phyloP scores from a whole-genome alignment of 2,113 vertebrate genomes.

The Zosterops japonicus region DNA sequence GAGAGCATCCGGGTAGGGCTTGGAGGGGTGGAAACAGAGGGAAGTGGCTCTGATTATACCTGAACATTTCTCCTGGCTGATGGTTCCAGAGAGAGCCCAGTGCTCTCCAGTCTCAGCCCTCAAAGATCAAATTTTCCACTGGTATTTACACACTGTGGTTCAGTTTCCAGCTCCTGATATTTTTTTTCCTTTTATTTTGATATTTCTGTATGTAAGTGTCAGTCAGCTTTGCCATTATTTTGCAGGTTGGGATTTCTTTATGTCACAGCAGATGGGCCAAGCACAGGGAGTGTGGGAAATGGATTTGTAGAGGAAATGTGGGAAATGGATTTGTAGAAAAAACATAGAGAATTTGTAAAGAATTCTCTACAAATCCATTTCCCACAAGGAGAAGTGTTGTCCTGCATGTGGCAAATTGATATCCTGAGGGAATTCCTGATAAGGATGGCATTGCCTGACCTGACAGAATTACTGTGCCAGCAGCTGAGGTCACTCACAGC shows the following conservation, averaged over 20 bases:
- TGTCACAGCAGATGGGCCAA: background rate
- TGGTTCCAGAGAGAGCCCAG: background rate
- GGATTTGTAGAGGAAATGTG: too few species aligned
- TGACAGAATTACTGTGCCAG: background rate
- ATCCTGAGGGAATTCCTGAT: background rate
- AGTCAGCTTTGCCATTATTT: background rate
- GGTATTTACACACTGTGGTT: background rate
- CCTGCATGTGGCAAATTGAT: background rate
- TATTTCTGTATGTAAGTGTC: background rate
- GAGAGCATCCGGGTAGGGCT: slow-evolving; percentile 91
- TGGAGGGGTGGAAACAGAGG: background rate
- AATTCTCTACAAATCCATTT: too few species aligned
- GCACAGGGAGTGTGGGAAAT: background rate
- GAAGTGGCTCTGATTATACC: background rate
- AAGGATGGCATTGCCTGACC: background rate
- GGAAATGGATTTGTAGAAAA: too few species aligned
- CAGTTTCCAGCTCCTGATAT: background rate
- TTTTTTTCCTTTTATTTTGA: background rate
- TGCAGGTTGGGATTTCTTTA: background rate
- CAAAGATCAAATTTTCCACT: background rate
- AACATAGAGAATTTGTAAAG: too few species aligned
- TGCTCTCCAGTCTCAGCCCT: background rate
- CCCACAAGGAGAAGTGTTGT: background rate
- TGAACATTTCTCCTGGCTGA: background rate
- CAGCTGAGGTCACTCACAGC: background rate